These are phyloP conservation scores for Eupithecia abbreviata DNA, from an alignment of 2,888 invertebrate species.

Conservation along the genomic window DNA sequence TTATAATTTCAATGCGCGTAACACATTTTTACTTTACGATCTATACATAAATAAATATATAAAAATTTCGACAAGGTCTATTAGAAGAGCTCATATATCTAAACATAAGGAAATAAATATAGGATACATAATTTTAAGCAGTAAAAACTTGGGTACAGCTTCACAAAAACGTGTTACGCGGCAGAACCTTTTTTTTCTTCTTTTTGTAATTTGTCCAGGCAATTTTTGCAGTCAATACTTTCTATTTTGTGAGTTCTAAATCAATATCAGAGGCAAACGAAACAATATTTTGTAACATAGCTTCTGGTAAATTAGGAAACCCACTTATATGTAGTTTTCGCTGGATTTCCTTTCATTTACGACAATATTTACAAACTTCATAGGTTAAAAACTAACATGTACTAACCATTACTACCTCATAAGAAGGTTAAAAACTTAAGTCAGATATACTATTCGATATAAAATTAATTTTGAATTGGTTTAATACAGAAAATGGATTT, in stretches of 20 bases:
- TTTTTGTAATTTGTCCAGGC: neutral
- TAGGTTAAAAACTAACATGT: conserved; percentile 15
- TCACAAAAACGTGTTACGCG: conserved; percentile 11
- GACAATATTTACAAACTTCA: conserved; percentile 23
- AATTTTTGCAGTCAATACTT: neutral
- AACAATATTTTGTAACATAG: neutral
- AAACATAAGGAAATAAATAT: neutral
- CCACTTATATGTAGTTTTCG: neutral
- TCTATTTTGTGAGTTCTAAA: neutral
- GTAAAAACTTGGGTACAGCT: neutral
- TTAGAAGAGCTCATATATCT: neutral
- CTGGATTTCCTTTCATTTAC: conserved; percentile 19
- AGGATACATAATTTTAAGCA: conserved; percentile 3
- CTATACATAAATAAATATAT: conserved; percentile 1
- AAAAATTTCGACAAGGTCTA: neutral
- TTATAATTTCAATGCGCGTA: neutral
- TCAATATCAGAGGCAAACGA: neutral
- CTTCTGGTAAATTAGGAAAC: neutral
- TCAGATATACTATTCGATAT: neutral
- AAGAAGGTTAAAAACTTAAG: neutral
- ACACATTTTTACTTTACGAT: neutral
- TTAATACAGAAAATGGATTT: neutral
- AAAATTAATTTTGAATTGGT: neutral
- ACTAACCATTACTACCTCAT: conserved; percentile 16
- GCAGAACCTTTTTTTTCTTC: neutral